Evolutionary conservation across 2,797 vertebrate species (phyloP).

Genomic region (Typhlichthys eigenmanni): DNA sequence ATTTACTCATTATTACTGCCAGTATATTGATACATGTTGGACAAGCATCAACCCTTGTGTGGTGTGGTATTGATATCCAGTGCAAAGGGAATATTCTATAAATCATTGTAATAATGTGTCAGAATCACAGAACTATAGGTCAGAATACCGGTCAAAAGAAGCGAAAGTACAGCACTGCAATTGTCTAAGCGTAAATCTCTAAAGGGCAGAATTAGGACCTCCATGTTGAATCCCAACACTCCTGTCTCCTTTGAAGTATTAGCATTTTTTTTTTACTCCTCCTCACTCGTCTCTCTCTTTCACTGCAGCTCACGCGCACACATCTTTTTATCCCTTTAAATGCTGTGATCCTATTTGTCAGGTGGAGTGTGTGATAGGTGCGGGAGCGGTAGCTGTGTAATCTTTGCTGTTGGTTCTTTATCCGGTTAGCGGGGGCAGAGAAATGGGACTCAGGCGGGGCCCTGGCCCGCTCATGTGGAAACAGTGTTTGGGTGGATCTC

Average conservation of each 20-base stretch:
- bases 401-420: constrained; percentile 73
- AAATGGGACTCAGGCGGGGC: constrained; percentile 52
- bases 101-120: constrained; percentile 7
- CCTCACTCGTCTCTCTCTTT: constrained; percentile 43
- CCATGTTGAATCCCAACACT: constrained; percentile 61
- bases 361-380: constrained; percentile 74
- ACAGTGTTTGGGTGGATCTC: constrained; percentile 73
- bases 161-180: constrained; percentile 44
- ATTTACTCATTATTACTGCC: too few species aligned
- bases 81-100: too few species aligned
- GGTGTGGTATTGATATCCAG: too few species aligned
- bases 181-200: constrained; percentile 44
- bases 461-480: constrained; percentile 76
- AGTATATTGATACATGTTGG: too few species aligned
- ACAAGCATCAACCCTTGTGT: too few species aligned
- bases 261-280: constrained; percentile 48
- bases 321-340: constrained; percentile 73
- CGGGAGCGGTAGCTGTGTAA: constrained; percentile 72
- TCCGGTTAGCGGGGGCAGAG: constrained; percentile 68
- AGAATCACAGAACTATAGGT: constrained; percentile 3
- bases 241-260: constrained; percentile 62
- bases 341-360: constrained; percentile 79
- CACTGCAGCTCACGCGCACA: constrained; percentile 50
- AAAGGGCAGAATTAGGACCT: constrained; percentile 45
- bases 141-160: constrained; percentile 22